Evolutionary conservation across 2,888 invertebrate genomes (phyloP).

Genomic region (Ischnus inquisitorius): DNA sequence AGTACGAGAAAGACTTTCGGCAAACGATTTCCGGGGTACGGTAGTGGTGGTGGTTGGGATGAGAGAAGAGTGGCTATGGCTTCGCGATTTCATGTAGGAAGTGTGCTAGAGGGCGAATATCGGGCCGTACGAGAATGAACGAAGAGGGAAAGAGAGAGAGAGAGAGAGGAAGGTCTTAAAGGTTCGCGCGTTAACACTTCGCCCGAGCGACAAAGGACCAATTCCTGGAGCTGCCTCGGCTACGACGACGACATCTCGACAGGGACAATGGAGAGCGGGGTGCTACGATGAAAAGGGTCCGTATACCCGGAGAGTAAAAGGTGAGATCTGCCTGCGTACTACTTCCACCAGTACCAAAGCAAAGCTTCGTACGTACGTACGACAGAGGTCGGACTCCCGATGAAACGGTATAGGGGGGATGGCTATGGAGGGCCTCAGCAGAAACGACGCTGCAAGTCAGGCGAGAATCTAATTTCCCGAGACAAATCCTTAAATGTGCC

Average conservation of each 20-base stretch:
- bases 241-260: constrained; percentile 60
- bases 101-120: constrained; percentile 49
- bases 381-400: constrained; percentile 30
- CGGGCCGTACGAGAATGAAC: constrained; percentile 48
- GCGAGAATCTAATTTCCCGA: constrained; percentile 84
- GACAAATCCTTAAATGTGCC: constrained; percentile 84
- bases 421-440: constrained; percentile 66
- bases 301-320: constrained; percentile 66
- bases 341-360: constrained; percentile 21
- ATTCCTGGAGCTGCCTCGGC: constrained; percentile 74
- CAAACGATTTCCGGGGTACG: constrained; percentile 53
- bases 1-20: constrained; percentile 58
- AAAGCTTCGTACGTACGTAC: constrained; percentile 37
- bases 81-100: constrained; percentile 48
- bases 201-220: constrained; percentile 80
- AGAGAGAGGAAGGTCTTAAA: constrained; percentile 75
- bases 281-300: constrained; percentile 71
- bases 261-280: constrained; percentile 68
- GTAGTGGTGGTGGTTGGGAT: constrained; percentile 15
- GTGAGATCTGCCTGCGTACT: constrained; percentile 69
- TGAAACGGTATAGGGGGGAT: constrained; percentile 51
- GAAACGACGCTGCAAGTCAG: constrained; percentile 79
- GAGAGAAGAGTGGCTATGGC: constrained; percentile 5
- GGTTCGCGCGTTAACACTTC: constrained; percentile 81
- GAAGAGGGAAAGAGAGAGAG: no score